phyloP scores from a whole-genome alignment of 2,797 vertebrate species.

The Intellagama lesueurii region DNA sequence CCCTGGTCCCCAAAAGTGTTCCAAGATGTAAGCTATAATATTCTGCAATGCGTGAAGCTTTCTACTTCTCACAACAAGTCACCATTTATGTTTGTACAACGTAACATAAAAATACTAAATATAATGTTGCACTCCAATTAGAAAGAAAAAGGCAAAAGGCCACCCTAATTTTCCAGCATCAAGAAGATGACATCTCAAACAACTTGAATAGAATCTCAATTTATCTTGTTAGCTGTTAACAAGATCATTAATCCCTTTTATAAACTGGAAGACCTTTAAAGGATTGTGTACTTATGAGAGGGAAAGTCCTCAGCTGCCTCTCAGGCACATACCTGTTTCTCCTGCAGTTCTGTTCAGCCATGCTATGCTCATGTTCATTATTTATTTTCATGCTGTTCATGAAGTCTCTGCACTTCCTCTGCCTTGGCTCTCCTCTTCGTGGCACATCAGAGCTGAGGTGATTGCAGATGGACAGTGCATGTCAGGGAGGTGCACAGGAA shows the following conservation, averaged over 20 bases:
- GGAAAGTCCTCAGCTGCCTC: no score
- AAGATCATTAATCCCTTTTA: conserved; percentile 72
- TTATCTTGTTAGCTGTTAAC: conserved; percentile 75
- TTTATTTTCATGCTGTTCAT: no score
- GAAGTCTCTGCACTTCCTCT: no score
- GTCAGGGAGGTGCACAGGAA: no score
- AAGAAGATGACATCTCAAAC: conserved; percentile 72
- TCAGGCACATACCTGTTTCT: no score
- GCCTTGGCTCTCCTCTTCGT: no score
- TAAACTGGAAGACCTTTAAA: conserved; percentile 72
- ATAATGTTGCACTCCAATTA: conserved; percentile 75
- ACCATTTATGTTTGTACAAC: conserved; percentile 74
- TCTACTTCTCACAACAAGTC: conserved; percentile 79
- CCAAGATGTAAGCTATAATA: conserved; percentile 55
- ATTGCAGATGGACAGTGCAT: no score
- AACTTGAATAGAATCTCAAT: conserved; percentile 73
- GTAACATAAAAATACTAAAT: conserved; percentile 76
- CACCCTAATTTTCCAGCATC: conserved; percentile 66
- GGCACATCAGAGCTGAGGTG: no score
- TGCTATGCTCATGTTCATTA: no score
- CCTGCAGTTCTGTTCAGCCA: no score
- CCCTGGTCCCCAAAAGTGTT: conserved; percentile 22
- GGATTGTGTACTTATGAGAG: conserved; percentile 40
- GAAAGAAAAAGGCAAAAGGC: conserved; percentile 58
- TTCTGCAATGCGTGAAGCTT: conserved; percentile 71